Evolutionary conservation across 2,888 invertebrate genomes (phyloP), one percentile per base, ranked within the genome.

Genomic region (Colletes collaris): DNA sequence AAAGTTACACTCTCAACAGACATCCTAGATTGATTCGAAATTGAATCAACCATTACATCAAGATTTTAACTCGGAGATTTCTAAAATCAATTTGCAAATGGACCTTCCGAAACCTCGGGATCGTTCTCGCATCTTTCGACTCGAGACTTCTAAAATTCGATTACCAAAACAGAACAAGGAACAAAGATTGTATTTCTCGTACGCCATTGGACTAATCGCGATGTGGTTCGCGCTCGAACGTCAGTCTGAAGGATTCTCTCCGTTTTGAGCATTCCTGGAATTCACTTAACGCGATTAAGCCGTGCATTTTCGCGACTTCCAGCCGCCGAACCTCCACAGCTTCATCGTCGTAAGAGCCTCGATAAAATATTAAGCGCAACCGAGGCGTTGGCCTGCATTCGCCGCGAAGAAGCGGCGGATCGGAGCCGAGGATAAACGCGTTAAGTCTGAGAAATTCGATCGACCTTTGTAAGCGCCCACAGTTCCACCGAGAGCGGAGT

Each of bases 371-470:
- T 56, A 55, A 62, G 19, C 27, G 66, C 10, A 11, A 37, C 64
- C 16, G 10, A 69, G 40, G 16, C n/a, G 4, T 10, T 0, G 13
- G 49, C n/a, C 40, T 40, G 40, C 40, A 6, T 40, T 40, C 40
- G 6, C 40, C 40, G 40, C 40, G 50, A 56, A 19, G 49, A 56
- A n/a, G n/a, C 27, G 13, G 3, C 10, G 27, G 16, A 19, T 35
- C 35, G 46, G 40, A 40, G 46, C 35, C 37, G 19, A n/a, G 58
- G 76, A 76, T 76, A 60, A 65, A 63, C 49, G 55, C 63, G 66
- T 66, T 40, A 65, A 83, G 40, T 37, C 37, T 46, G 53, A 67
- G 67, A 71, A 58, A 76, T 82, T 71, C 65, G 62, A 46, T 58
- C 62, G 59, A 71, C 72, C 60, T 73, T 70, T 70, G 53, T 16